Evolutionary conservation across 2,797 vertebrate species (phyloP), one percentile per base, ranked within the genome.

Genomic region (Parauchenoglanis ngamensis): DNA sequence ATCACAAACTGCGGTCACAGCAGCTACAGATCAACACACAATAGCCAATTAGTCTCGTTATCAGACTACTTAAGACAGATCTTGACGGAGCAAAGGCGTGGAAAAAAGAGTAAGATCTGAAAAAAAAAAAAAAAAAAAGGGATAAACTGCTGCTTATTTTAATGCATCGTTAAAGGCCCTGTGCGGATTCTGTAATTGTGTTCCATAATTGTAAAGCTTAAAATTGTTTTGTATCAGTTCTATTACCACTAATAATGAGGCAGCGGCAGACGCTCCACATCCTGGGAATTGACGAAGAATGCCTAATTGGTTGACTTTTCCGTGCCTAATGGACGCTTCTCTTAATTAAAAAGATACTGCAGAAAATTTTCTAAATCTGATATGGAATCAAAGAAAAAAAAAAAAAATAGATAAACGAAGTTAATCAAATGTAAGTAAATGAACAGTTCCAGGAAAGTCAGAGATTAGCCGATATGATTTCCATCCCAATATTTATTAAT

Each of bases 401-500:
- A 6, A 59, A 65, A 72, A 61, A 59, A 78, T 91, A 94, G 95
- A 94, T 94, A 94, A 96, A 96, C 89, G 94, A 93, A 95, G 94
- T 96, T 97, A 97, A 98, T 98, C 96, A 97, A 97, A 97, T 97
- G 96, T 96, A 96, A 92, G 93, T 95, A 96, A 97, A 96, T 93
- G 93, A 96, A 93, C 94, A 94, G 95, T 96, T 96, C 96, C 96
- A 97, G 97, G 96, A 96, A 97, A 95, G 96, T 94, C 93, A 95
- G 94, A 97, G 95, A 97, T 97, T 80, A 93, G 90, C 91, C 95
- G 94, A 96, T 97, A 95, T 91, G 95, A 97, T 96, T 96, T 95
- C 94, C 85, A 91, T 93, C 96, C 95, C 94, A 95, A 94, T 96
- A 96, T 94, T 96, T 97, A 97, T 96, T 96, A 96, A 96, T 92